These are phyloP conservation scores for Mergus octosetaceus DNA, from an alignment of 2,797 vertebrate genomes.

Conservation along the genomic window DNA sequence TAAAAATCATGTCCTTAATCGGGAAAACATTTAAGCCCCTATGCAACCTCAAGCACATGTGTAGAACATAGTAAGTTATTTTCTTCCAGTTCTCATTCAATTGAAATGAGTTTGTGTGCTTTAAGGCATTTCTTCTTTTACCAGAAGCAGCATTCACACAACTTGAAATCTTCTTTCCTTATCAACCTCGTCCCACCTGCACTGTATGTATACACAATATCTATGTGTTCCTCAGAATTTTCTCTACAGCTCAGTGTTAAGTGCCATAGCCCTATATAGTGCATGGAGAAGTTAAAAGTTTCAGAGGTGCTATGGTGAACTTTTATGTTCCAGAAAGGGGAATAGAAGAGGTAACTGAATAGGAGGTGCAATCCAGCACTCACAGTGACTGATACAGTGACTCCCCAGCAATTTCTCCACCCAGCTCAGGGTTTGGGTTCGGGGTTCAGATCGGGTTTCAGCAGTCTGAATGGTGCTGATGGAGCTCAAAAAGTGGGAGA, in stretches of 20 bases:
- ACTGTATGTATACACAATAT: neutral
- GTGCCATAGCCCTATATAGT: neutral
- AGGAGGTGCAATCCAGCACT: accelerated
- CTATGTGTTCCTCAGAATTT: neutral
- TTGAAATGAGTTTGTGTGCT: neutral
- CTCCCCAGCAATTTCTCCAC: neutral
- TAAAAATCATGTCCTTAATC: neutral
- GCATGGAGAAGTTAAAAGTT: neutral
- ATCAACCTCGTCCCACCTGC: no score
- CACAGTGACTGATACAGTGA: neutral
- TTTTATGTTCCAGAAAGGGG: neutral
- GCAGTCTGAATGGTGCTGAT: accelerated
- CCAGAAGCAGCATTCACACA: neutral
- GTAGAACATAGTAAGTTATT: neutral
- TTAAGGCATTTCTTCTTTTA: neutral
- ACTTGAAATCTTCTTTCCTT: neutral
- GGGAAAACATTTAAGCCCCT: neutral
- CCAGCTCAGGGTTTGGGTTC: accelerated
- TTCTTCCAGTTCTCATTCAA: neutral
- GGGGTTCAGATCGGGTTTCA: neutral
- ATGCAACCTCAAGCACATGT: neutral
- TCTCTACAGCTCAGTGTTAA: neutral
- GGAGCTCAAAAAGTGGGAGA: neutral
- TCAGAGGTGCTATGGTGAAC: neutral
- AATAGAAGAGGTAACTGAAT: neutral